Evolutionary conservation across 2,888 invertebrate genomes (phyloP).

Genomic region (Galeopsomyia nigrocyanea): DNA sequence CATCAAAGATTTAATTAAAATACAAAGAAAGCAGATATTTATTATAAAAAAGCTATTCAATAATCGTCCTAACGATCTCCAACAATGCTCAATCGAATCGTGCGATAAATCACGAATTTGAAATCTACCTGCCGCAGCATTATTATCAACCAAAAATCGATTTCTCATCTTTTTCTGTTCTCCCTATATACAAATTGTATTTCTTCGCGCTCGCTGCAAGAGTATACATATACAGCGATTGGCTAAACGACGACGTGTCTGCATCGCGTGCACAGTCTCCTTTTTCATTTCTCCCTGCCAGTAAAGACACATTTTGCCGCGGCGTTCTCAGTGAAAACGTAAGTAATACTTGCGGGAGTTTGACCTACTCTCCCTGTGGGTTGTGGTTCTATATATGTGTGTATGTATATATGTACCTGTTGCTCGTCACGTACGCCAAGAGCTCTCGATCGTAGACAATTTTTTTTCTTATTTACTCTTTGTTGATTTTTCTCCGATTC

Average conservation of each 20-base stretch:
- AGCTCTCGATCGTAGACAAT: not conserved
- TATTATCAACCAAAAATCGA: too few relatives aligned
- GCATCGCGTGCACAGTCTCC: not conserved
- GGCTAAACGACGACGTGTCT: not conserved
- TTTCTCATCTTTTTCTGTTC: too few relatives aligned
- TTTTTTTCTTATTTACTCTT: not conserved
- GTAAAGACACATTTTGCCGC: not conserved
- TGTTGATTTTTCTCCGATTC: slow-evolving; percentile 10
- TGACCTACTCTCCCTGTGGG: slow-evolving; percentile 53
- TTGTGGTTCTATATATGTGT: not conserved
- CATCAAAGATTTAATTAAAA: too few relatives aligned
- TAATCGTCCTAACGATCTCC: too few relatives aligned
- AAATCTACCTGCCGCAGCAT: too few relatives aligned
- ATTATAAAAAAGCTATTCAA: too few relatives aligned
- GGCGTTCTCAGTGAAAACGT: slow-evolving; percentile 51
- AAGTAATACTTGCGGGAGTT: slow-evolving; percentile 54
- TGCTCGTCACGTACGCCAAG: slow-evolving; percentile 53
- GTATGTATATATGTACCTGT: slow-evolving; percentile 53
- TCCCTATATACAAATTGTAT: too few relatives aligned
- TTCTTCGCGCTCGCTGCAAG: too few relatives aligned
- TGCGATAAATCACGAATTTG: too few relatives aligned
- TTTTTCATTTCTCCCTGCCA: slow-evolving; percentile 11
- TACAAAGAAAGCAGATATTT: too few relatives aligned
- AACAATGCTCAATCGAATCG: too few relatives aligned
- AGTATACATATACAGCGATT: too few relatives aligned